phyloP scores from a whole-genome alignment of 2,888 invertebrate genomes.

The Lacanobia wlatinum region DNA sequence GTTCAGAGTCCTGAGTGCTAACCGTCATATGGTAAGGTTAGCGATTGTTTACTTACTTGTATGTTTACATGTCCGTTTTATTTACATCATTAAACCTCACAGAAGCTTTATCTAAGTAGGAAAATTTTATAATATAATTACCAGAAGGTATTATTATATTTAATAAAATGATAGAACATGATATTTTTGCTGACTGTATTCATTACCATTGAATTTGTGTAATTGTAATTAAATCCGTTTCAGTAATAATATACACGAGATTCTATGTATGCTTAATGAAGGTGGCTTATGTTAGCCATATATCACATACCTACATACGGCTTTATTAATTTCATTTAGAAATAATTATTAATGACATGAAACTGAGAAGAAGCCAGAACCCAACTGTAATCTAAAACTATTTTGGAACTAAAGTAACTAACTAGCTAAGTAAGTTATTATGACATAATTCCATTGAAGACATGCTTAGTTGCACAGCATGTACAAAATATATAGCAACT shows the following conservation, averaged over 20 bases:
- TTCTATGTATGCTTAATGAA: conserved; percentile 4
- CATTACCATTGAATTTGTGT: conserved; percentile 16
- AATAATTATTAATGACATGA: conserved; percentile 2
- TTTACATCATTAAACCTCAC: conserved; percentile 49
- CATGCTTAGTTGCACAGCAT: conserved; percentile 27
- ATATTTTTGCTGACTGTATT: conserved; percentile 32
- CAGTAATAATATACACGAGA: conserved; percentile 19
- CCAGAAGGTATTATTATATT: conserved; percentile 19
- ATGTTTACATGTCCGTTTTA: conserved; percentile 33
- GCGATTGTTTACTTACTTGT: conserved; percentile 32
- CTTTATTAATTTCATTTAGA: conserved; percentile 7
- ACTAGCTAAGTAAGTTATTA: conserved; percentile 24
- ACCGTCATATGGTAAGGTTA: too few species aligned
- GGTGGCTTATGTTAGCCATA: neutral
- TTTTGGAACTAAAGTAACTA: conserved; percentile 23
- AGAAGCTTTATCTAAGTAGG: conserved; percentile 3
- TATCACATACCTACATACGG: neutral
- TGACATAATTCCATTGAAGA: conserved; percentile 39
- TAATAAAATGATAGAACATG: conserved; percentile 27
- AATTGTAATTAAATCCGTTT: conserved; percentile 37
- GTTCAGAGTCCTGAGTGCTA: too few species aligned
- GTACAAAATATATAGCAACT: conserved; percentile 25
- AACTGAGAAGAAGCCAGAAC: neutral
- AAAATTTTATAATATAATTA: conserved; percentile 21
- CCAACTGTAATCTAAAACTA: conserved; percentile 24